Evolutionary conservation across 2,888 invertebrate species (phyloP), one percentile per base, ranked within the genome.

Genomic region (Uloborus plumipes): DNA sequence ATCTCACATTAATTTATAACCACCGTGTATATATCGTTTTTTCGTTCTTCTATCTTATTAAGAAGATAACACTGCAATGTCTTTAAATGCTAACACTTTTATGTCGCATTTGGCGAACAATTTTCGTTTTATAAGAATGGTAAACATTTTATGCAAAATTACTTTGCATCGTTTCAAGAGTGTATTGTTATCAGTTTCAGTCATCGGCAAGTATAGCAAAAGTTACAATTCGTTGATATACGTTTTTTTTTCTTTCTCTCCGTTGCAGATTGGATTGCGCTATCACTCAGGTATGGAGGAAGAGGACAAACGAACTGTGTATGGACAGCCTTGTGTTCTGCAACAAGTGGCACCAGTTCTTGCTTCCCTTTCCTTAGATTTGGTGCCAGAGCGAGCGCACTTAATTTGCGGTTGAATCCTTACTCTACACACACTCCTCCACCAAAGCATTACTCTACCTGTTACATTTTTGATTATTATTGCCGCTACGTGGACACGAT

Each of bases 271-370:
- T 72, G 83, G 82, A 83, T 77, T 83, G 83, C 83, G 83, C 74
- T 83, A 77, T 77, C 83, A 83, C 83, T 83, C 83, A 83, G 83
- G 83, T 72, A 83, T 77, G 77, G 83, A 83, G 76, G 83, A 77
- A 83, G 81, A 82, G 75, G 83, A 83, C 67, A 77, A 77, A 77
- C 74, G 83, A 72, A 72, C 83, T 72, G 77, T 83, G 67, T 83
- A 75, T 51, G 77, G 83, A 72, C 83, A 76, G 72, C 72, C 83
- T 77, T 83, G 83, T 67, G 83, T 83, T 73, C 77, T 83, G 20
- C 83, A 83, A 39, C 83, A 83, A 77, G 77, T 77, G 76, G 83
- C 83, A 64, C 83, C 83, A 73, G 83, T 83, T 69, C 76, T 83
- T 50, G 83, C 83, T 72, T 83, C 77, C 83, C 83, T 83, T 77